Evolutionary conservation across 2,797 vertebrate genomes (phyloP).

Genomic region (Pangasius djambal): DNA sequence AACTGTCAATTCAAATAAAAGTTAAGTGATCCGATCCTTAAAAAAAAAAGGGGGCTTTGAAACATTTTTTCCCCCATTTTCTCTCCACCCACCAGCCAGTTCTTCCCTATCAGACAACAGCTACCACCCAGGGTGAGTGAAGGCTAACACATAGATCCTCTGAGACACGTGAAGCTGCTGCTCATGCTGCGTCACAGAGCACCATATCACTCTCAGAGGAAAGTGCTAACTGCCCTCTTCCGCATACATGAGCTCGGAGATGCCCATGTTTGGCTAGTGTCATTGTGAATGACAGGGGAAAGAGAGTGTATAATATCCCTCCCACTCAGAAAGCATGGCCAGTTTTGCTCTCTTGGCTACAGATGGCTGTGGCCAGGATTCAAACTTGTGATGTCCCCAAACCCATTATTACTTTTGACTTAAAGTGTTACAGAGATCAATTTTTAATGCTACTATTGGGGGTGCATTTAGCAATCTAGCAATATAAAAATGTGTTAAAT

Average conservation of each 20-base stretch:
- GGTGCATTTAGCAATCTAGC: background rate
- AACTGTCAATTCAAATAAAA: background rate
- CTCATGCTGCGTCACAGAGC: background rate
- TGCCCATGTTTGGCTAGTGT: background rate
- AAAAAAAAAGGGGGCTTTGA: background rate
- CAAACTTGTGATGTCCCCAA: background rate
- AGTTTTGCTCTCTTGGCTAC: background rate
- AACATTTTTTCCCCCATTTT: background rate
- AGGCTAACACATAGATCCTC: background rate
- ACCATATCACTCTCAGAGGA: background rate
- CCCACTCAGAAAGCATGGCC: background rate
- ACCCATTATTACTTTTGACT: background rate
- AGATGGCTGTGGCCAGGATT: background rate
- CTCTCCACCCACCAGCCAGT: background rate
- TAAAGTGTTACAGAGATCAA: background rate
- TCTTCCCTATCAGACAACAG: background rate
- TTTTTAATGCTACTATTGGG: background rate
- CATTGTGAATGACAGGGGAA: background rate
- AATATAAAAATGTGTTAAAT: background rate
- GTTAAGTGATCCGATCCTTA: background rate
- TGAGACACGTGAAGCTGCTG: background rate
- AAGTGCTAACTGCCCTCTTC: background rate
- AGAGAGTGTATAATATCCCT: background rate
- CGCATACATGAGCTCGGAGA: background rate
- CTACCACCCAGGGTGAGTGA: background rate